Evolutionary conservation across 2,888 invertebrate genomes (phyloP).

Genomic region (Ectobius pallidus): DNA sequence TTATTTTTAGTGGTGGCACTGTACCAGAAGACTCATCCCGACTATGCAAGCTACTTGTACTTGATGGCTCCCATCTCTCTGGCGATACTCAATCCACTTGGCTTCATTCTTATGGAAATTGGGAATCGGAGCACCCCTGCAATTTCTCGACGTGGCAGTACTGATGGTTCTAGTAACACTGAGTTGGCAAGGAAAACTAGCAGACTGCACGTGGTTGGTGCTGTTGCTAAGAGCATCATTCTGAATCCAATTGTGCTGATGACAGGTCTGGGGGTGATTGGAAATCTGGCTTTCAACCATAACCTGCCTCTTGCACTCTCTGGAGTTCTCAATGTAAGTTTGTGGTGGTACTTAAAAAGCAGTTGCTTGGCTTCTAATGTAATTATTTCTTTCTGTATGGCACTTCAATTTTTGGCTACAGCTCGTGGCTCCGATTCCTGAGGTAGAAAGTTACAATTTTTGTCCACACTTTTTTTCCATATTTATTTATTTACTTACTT

Average conservation of each 20-base stretch:
- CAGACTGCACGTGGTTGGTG: constrained; percentile 19
- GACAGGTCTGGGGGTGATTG: constrained; percentile 89
- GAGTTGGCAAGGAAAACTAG: constrained; percentile 13
- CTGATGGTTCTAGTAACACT: not conserved
- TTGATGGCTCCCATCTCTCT: constrained; percentile 93
- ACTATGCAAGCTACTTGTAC: constrained; percentile 89
- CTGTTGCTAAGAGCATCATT: constrained; percentile 70
- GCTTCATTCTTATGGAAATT: constrained; percentile 88
- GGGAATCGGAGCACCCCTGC: constrained; percentile 57
- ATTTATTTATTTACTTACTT: too few relatives aligned
- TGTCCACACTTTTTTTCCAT: too few relatives aligned
- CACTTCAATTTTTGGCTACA: too few relatives aligned
- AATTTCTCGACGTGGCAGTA: not conserved
- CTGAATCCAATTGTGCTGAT: constrained; percentile 90
- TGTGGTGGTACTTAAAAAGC: not conserved
- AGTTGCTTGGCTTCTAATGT: too few relatives aligned
- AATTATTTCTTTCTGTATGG: too few relatives aligned
- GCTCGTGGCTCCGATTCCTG: too few relatives aligned
- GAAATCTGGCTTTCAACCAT: constrained; percentile 81
- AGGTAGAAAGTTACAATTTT: too few relatives aligned
- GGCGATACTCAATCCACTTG: constrained; percentile 89
- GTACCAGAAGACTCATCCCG: constrained; percentile 84
- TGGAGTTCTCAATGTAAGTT: constrained; percentile 74
- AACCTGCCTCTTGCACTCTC: constrained; percentile 76
- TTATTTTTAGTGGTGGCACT: constrained; percentile 77